Evolutionary conservation across 2,888 invertebrate species (phyloP).

Genomic region (Sinopyrophorus schimmeli): DNA sequence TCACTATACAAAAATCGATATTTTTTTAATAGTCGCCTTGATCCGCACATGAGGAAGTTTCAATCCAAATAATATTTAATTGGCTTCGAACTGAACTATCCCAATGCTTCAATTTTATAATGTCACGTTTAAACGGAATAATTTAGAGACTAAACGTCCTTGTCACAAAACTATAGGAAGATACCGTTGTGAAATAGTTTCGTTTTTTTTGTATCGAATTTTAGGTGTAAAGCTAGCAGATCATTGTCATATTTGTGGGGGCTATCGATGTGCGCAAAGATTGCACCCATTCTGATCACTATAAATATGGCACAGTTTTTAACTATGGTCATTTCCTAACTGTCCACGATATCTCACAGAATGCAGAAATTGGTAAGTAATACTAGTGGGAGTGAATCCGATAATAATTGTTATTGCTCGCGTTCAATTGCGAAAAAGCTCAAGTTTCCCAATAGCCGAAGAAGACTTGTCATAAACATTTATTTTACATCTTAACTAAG

Average conservation of each 20-base stretch:
- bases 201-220: constrained; percentile 6
- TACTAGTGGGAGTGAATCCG: not conserved
- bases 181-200: constrained; percentile 9
- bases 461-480: too few species aligned
- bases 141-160: constrained; percentile 11
- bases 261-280: constrained; percentile 8
- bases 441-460: too few species aligned
- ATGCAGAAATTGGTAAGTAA: constrained; percentile 14
- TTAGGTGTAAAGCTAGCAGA: constrained; percentile 5
- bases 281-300: constrained; percentile 5
- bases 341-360: constrained; percentile 7
- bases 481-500: not conserved
- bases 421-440: too few species aligned
- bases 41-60: too few species aligned
- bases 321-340: constrained; percentile 4
- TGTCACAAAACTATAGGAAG: constrained; percentile 4
- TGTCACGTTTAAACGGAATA: too few species aligned
- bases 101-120: too few species aligned
- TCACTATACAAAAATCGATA: too few species aligned
- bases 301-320: constrained; percentile 13
- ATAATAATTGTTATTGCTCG: too few species aligned
- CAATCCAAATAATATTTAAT: too few species aligned
- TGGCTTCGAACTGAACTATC: too few species aligned
- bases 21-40: too few species aligned
- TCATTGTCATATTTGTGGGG: constrained; percentile 8